Conservation (phyloP, 2,113 vertebrate genomes). For the Alaudala cheleensis region DNA sequence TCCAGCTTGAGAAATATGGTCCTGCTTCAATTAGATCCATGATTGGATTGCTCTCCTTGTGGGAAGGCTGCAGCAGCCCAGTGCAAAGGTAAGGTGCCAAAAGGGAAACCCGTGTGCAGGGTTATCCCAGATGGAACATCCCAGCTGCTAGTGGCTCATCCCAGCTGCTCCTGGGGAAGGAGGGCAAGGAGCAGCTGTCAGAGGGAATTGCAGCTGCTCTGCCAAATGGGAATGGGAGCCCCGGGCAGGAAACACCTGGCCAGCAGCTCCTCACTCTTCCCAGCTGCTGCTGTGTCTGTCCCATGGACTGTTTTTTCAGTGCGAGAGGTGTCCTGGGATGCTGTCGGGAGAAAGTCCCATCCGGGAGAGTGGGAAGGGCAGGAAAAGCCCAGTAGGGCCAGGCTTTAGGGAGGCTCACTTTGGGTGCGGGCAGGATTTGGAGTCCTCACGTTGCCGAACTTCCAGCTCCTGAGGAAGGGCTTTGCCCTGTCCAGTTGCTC, state of each 20-base stretch:
- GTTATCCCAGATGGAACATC: not conserved
- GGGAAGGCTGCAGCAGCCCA: not conserved
- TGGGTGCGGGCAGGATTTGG: fast-evolving
- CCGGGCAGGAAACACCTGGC: not conserved
- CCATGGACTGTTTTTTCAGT: fast-evolving
- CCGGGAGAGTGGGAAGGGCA: not conserved
- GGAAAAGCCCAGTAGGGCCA: not conserved
- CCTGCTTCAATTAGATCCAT: not conserved
- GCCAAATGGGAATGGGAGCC: fast-evolving
- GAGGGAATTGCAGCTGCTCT: not conserved
- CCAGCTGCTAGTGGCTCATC: not conserved
- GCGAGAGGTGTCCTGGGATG: not conserved
- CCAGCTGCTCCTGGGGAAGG: not conserved
- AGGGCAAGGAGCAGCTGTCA: not conserved
- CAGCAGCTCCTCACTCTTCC: not conserved
- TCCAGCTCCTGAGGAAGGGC: not conserved
- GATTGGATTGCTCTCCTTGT: not conserved
- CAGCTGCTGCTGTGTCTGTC: not conserved
- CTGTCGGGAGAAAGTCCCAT: not conserved
- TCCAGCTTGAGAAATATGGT: not conserved
- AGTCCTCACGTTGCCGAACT: not conserved
- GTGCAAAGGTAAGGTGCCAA: not conserved
- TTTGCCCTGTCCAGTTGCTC: not conserved
- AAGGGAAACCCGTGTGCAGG: not conserved
- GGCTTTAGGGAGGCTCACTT: not conserved